These are phyloP conservation scores for Therioaphis trifolii DNA, from an alignment of 2,888 invertebrate genomes.

Conservation along the genomic window DNA sequence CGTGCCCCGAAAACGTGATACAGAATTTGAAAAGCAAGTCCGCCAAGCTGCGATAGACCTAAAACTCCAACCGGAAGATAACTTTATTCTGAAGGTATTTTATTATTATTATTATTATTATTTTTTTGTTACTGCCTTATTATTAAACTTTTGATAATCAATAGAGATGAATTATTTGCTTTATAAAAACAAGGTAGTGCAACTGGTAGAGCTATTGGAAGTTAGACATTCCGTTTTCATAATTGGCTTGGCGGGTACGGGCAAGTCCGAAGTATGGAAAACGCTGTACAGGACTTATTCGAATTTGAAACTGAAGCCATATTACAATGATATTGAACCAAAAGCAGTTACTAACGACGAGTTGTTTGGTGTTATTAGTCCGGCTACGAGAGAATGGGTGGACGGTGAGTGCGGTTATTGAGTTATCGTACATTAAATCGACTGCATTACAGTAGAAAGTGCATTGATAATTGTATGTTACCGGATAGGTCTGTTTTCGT, in stretches of 20 bases:
- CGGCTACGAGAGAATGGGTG: conserved; percentile 93
- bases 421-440: not conserved
- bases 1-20: conserved; percentile 87
- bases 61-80: conserved; percentile 90
- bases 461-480: not conserved
- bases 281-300: conserved; percentile 85
- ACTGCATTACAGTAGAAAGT: too few species aligned
- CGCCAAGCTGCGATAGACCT: conserved; percentile 83
- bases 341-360: conserved; percentile 97
- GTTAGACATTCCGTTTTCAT: conserved; percentile 95
- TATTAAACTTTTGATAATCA: conserved; percentile 34
- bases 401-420: conserved; percentile 76
- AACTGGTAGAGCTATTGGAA: conserved; percentile 90
- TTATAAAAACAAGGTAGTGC: conserved; percentile 81
- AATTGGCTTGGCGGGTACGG: conserved; percentile 87
- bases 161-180: too few species aligned
- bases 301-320: conserved; percentile 84
- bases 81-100: conserved; percentile 85
- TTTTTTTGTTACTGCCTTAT: too few species aligned
- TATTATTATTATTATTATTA: too few species aligned
- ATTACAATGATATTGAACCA: conserved; percentile 91
- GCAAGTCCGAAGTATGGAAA: conserved; percentile 93
- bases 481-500: conserved; percentile 82
- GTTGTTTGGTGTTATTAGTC: conserved; percentile 93
- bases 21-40: conserved; percentile 85